Conservation (phyloP, 2,888 invertebrate species). For the Thalpophila matura region DNA sequence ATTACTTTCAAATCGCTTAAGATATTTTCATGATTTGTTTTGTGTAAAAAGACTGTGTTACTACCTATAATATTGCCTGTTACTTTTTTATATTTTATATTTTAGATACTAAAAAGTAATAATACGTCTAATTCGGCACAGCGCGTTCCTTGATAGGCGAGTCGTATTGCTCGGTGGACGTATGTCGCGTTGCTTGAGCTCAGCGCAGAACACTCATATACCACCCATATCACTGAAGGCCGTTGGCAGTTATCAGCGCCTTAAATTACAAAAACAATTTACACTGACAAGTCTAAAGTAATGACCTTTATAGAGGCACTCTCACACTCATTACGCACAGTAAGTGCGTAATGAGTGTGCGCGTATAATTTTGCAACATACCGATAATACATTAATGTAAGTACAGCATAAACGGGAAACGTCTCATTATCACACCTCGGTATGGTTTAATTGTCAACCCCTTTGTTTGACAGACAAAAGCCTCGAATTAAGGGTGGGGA, state of each 20-base stretch:
- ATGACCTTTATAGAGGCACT: constrained; percentile 15
- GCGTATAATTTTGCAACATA: constrained; percentile 26
- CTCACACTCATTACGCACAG: constrained; percentile 15
- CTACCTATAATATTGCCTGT: too few species aligned
- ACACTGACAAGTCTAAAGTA: constrained; percentile 13
- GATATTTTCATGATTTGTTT: too few species aligned
- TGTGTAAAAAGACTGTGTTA: too few species aligned
- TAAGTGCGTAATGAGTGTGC: too few species aligned
- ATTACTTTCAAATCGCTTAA: too few species aligned
- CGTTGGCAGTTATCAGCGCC: background rate
- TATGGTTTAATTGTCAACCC: constrained; percentile 70
- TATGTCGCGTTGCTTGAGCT: too few species aligned
- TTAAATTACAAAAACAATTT: constrained; percentile 2
- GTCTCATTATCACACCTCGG: constrained; percentile 70
- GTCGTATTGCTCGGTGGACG: too few species aligned
- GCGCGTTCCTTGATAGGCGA: too few species aligned
- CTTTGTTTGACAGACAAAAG: constrained; percentile 71
- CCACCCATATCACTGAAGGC: too few species aligned
- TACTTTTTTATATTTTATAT: too few species aligned
- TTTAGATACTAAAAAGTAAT: too few species aligned
- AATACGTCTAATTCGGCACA: too few species aligned
- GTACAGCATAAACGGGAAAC: constrained; percentile 57
- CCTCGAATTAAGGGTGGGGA: constrained; percentile 46
- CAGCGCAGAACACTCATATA: background rate
- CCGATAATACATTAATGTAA: constrained; percentile 52